These are phyloP conservation scores for Xestoiulus laeticollis DNA, from an alignment of 2,888 invertebrate species.

Conservation along the genomic window DNA sequence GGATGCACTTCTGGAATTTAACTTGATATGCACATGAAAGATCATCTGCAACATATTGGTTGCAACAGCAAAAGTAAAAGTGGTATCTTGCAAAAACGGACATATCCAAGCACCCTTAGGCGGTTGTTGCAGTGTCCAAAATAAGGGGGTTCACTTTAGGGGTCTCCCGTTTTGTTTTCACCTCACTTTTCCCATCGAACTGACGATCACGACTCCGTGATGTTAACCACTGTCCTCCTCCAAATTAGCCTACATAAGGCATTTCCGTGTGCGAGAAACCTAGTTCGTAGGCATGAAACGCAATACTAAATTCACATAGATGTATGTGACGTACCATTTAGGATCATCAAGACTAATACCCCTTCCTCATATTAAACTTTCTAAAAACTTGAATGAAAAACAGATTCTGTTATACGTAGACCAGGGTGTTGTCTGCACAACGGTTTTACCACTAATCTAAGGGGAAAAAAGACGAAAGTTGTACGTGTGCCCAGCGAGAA, in stretches of 20 bases:
- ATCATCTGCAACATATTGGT: no score
- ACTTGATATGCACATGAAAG: no score
- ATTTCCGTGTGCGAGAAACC: constrained; percentile 18
- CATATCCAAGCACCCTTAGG: no score
- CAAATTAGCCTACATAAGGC: constrained; percentile 15
- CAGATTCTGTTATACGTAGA: neutral
- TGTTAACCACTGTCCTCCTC: constrained; percentile 26
- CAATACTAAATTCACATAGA: neutral
- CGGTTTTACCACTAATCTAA: neutral
- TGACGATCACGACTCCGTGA: constrained; percentile 4
- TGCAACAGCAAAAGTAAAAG: no score
- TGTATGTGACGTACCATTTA: neutral
- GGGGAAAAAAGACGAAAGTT: neutral
- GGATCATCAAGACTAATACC: neutral
- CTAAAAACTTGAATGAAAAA: neutral
- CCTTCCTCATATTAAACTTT: neutral
- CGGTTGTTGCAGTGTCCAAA: neutral
- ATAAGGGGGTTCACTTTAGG: neutral
- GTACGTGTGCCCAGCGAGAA: constrained; percentile 1
- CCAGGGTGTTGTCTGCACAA: neutral
- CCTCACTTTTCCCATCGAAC: constrained; percentile 1
- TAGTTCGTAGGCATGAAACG: neutral
- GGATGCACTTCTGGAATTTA: no score
- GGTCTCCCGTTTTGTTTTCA: neutral
- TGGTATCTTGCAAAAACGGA: no score